Conservation (phyloP, 2,888 invertebrate genomes). For the Lithophane leautieri region DNA sequence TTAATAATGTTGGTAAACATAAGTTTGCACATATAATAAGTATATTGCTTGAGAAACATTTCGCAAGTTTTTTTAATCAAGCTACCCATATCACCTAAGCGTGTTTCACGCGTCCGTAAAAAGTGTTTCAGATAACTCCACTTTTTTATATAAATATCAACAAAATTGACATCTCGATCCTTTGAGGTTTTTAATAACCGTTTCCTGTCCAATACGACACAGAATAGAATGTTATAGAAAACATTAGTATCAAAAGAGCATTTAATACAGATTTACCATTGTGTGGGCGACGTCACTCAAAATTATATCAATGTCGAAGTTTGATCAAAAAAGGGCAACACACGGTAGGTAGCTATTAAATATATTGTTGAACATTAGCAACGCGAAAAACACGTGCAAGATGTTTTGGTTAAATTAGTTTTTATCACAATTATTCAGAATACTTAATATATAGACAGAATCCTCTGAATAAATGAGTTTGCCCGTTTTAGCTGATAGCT, state of each 20-base stretch:
- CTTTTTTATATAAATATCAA: conserved; percentile 58
- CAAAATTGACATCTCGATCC: conserved; percentile 69
- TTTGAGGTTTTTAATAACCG: conserved; percentile 78
- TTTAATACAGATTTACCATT: conserved; percentile 86
- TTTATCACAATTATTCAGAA: conserved; percentile 6
- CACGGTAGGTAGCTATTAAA: conserved; percentile 55
- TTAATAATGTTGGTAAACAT: background rate
- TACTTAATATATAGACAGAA: background rate
- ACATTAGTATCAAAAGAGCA: conserved; percentile 84
- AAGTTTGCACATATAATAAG: background rate
- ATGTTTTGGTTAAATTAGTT: background rate
- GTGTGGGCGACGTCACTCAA: conserved; percentile 87
- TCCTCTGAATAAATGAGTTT: background rate
- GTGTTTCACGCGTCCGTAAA: conserved; percentile 52
- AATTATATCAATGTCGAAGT: conserved; percentile 77
- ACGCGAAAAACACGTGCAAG: conserved; percentile 61
- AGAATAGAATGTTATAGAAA: conserved; percentile 75
- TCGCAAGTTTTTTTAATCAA: conserved; percentile 12
- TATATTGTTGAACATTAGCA: conserved; percentile 58
- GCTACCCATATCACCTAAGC: conserved; percentile 41
- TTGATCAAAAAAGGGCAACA: conserved; percentile 72
- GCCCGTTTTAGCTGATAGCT: background rate
- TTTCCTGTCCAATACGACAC: conserved; percentile 82
- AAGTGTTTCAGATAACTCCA: conserved; percentile 43
- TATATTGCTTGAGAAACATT: conserved; percentile 13